Conservation (phyloP, 2,113 vertebrate genomes). For the Gymnocephalus cernua region DNA sequence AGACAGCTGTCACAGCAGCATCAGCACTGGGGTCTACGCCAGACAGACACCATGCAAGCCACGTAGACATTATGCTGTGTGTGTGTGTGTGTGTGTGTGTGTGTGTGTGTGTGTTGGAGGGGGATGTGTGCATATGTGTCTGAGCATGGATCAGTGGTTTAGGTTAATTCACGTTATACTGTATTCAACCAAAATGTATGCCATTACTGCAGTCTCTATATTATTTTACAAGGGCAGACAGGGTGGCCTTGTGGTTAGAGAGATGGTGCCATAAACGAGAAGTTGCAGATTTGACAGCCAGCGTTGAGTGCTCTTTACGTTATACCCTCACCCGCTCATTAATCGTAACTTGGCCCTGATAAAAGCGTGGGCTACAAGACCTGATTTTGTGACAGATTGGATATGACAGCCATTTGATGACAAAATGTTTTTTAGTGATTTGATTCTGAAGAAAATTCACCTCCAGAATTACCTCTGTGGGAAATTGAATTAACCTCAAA, state of each 20-base stretch:
- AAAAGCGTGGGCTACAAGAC: slow-evolving; percentile 10
- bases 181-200: slow-evolving; percentile 13
- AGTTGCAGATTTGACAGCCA: slow-evolving; percentile 21
- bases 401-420: slow-evolving; percentile 42
- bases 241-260: background rate
- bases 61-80: slow-evolving; percentile 47
- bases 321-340: slow-evolving; percentile 40
- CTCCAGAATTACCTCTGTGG: slow-evolving; percentile 29
- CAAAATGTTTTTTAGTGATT: slow-evolving; percentile 33
- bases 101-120: background rate
- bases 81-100: slow-evolving; percentile 2
- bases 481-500: slow-evolving; percentile 47
- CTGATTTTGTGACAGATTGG: slow-evolving; percentile 25
- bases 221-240: slow-evolving; percentile 22
- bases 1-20: slow-evolving; percentile 72
- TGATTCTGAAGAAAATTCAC: slow-evolving; percentile 30
- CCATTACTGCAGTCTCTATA: background rate
- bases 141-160: slow-evolving; percentile 28
- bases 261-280: slow-evolving; percentile 1
- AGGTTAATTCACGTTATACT: slow-evolving; percentile 15
- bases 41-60: slow-evolving; percentile 63
- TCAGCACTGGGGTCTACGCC: slow-evolving; percentile 72
- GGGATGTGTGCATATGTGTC: slow-evolving; percentile 18
- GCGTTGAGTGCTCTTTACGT: slow-evolving; percentile 25
- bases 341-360: slow-evolving; percentile 17